Evolutionary conservation across 2,113 vertebrate species (phyloP).

Genomic region (Balaenoptera acutorostrata): DNA sequence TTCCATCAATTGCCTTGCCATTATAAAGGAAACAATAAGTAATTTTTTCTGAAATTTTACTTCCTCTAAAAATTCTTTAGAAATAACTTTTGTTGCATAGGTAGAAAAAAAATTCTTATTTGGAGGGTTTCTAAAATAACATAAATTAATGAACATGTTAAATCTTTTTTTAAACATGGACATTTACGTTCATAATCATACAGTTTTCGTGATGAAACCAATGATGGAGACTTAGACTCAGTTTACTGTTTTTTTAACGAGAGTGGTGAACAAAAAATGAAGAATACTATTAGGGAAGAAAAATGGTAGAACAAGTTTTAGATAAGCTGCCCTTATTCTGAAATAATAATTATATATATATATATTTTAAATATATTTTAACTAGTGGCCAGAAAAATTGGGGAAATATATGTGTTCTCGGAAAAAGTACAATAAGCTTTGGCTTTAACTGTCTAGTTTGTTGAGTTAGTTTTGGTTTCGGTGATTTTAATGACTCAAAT

Average conservation of each 20-base stretch:
- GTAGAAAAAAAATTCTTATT: not conserved
- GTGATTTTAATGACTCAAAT: constrained; percentile 13
- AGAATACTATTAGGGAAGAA: not conserved
- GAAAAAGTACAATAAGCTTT: not conserved
- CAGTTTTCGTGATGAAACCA: not conserved
- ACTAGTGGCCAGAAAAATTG: not conserved
- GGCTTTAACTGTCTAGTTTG: not conserved
- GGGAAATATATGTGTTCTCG: not conserved
- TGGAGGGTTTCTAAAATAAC: not conserved
- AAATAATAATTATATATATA: not conserved
- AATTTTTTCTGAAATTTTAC: not conserved
- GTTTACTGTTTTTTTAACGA: not conserved
- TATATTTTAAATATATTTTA: not conserved
- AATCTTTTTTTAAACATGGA: not conserved
- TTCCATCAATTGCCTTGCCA: not conserved
- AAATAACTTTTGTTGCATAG: not conserved
- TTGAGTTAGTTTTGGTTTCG: not conserved
- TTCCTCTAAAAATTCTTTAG: not conserved
- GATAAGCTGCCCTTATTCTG: not conserved
- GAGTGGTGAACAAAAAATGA: not conserved
- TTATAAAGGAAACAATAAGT: not conserved
- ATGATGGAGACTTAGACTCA: not conserved
- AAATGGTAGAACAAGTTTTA: not conserved
- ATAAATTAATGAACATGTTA: not conserved
- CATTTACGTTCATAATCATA: not conserved